Conservation (phyloP, 2,113 vertebrate genomes). For the Bos indicus region DNA sequence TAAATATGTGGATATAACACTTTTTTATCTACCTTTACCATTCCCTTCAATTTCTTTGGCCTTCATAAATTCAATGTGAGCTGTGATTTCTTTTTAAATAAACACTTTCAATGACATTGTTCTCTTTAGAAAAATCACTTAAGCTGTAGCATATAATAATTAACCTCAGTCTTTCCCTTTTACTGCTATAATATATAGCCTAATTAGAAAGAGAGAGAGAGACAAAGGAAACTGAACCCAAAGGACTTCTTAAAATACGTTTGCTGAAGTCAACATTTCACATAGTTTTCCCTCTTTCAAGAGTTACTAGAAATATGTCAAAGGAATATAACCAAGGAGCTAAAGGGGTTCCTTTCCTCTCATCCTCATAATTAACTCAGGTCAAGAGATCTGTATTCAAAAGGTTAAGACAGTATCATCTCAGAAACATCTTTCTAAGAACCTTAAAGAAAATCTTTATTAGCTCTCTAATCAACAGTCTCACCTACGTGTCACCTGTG, state of each 20-base stretch:
- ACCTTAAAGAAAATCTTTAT: neutral
- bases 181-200: slow-evolving; percentile 46
- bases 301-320: neutral
- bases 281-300: slow-evolving; percentile 30
- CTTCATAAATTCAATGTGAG: slow-evolving; percentile 21
- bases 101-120: slow-evolving; percentile 54
- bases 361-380: neutral
- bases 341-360: neutral
- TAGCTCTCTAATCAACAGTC: neutral
- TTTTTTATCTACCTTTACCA: neutral
- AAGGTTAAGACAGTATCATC: neutral
- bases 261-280: slow-evolving; percentile 2
- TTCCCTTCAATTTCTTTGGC: slow-evolving; percentile 48
- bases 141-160: neutral
- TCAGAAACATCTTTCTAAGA: neutral
- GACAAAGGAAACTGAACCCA: neutral
- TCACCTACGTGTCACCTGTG: neutral
- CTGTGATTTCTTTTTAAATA: slow-evolving; percentile 35
- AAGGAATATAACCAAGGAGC: neutral
- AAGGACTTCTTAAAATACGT: neutral
- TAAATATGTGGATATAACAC: neutral
- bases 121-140: slow-evolving; percentile 49
- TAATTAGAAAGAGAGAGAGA: neutral
- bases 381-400: neutral
- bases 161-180: slow-evolving; percentile 18